Evolutionary conservation across 1,140 invertebrate species (phyloP), one percentile per base, ranked within the genome.

Genomic region (Drosophila trapezifrons): DNA sequence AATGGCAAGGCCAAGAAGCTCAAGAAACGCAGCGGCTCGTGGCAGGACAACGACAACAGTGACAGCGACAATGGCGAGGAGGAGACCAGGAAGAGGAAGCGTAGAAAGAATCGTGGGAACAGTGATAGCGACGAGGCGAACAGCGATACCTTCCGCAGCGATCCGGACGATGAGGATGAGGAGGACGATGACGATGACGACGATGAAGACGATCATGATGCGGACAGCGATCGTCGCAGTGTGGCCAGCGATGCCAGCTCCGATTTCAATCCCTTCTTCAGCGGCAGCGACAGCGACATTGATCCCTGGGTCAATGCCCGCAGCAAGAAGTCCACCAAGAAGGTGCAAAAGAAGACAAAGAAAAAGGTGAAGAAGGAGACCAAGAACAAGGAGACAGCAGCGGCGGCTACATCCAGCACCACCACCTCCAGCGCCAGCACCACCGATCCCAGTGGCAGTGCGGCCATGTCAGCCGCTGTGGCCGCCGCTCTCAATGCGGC

Each of bases 241-340:
- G 56, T 80, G 20, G 78, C 81, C 17, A 91, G 80, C 8, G 92
- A 93, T 52, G 94, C 95, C 66, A 94, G 94, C 45, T 96, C 96
- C 69, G 96, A 98, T 93, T 97, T 96, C 90, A 98, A 98, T 94
- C 97, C 97, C 17, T 98, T 98, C 92, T 95, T 95, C 59, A 96
- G 96, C 87, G 97, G 98, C 91, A 96, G 95, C 70, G 97, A 98
- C 93, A 95, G 95, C 60, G 95, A 95, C 70, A 90, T 93, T 94
- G 97, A 98, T 93, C 97, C 97, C 1, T 98, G 97, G 96, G 94
- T 96, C 20, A 94, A 94, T 45, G 92, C 93, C 1, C 96, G 95
- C 69, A 79, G 47, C 64, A 87, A 87, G 45, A 87, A 87, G 64
- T 60, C 83, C 29, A 32, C 29, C 29, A 32, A 32, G 29, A 32